Evolutionary conservation across 2,113 vertebrate genomes (phyloP).

Genomic region (Pithys albifrons): DNA sequence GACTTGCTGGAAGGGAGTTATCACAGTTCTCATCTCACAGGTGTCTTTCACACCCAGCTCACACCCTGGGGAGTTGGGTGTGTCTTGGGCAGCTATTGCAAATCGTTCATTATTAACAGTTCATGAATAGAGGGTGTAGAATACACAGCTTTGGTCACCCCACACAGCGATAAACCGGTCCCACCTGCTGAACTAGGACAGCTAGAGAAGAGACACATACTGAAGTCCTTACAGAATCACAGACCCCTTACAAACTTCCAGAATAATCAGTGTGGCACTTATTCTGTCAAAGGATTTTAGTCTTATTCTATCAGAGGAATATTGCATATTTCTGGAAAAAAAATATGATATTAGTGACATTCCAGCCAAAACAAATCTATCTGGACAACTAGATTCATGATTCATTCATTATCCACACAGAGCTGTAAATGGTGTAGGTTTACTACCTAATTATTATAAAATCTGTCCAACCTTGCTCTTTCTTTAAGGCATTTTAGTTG

Average conservation of each 20-base stretch:
- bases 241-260: not conserved
- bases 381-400: not conserved
- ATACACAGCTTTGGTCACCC: no score
- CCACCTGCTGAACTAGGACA: no score
- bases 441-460: not conserved
- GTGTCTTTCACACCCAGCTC: no score
- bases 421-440: not conserved
- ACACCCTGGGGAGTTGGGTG: no score
- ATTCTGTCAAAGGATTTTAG: not conserved
- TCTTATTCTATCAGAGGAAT: not conserved
- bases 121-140: no score
- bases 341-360: not conserved
- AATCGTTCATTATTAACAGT: no score
- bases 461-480: not conserved
- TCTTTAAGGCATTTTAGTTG: not conserved
- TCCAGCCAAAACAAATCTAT: not conserved
- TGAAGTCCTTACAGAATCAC: not conserved
- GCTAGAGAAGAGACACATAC: not conserved
- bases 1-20: no score
- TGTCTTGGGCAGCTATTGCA: no score
- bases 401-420: not conserved
- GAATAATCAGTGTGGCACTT: not conserved
- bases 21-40: no score
- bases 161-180: no score
- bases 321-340: not conserved